Evolutionary conservation across 2,888 invertebrate species (phyloP).

Genomic region (Drosophila buzzatii): DNA sequence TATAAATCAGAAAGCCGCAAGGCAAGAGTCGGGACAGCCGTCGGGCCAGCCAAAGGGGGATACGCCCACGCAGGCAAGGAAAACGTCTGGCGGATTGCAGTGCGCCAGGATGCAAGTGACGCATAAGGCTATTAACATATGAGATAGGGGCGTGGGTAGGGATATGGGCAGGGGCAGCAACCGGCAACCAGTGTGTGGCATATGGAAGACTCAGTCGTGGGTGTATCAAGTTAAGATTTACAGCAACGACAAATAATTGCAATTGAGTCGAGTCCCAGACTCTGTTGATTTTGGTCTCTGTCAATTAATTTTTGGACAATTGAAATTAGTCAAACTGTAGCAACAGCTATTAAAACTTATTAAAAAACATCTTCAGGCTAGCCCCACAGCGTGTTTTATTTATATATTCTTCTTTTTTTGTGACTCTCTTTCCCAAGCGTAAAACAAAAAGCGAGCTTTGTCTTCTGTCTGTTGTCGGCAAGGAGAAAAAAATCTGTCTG

Average conservation of each 20-base stretch:
- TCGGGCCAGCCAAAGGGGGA: no score
- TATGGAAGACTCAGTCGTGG: slow-evolving; percentile 30
- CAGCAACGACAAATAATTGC: slow-evolving; percentile 57
- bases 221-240: slow-evolving; percentile 59
- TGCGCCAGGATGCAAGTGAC: slow-evolving; percentile 72
- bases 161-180: neutral
- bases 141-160: neutral
- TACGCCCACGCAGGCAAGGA: slow-evolving; percentile 49
- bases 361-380: slow-evolving; percentile 46
- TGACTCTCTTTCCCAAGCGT: slow-evolving; percentile 14
- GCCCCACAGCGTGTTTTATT: slow-evolving; percentile 42
- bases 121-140: slow-evolving; percentile 60
- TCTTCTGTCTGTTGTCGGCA: slow-evolving; percentile 25
- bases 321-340: slow-evolving; percentile 53
- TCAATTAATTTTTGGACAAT: slow-evolving; percentile 49
- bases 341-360: slow-evolving; percentile 46
- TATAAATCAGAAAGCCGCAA: slow-evolving; percentile 75
- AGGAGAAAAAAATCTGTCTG: slow-evolving; percentile 48
- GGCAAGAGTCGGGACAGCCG: slow-evolving; percentile 39
- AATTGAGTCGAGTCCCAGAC: slow-evolving; percentile 40
- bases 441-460: slow-evolving; percentile 44
- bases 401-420: slow-evolving; percentile 2
- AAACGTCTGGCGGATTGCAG: slow-evolving; percentile 49
- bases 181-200: slow-evolving; percentile 24
- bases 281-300: slow-evolving; percentile 20